Base-by-base conservation (phyloP, 2,888 invertebrate species). In the Trissonchulus latispiculum region DNA sequence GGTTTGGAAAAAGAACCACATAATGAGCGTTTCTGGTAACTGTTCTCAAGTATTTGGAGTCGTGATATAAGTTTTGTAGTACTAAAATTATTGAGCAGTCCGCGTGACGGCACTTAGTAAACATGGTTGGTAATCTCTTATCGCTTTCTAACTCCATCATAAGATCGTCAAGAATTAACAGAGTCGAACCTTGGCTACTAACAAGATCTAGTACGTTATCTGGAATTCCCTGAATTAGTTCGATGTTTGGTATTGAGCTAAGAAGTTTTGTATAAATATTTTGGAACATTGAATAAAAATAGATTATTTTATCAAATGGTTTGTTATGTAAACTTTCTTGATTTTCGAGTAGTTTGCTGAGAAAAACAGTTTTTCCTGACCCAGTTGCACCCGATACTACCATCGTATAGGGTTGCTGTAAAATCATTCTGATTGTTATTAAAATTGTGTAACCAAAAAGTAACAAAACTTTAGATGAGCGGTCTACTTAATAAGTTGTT, bases 1-100 rank as follows among this genome's bases (percentile, higher is more conserved):
- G 36, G 69, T 68, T 68, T 33, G 69, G 69, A 68, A 68, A 68
- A 33, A 68, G 33, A 18, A 68, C 69, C 69, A 68, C 36, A 36
- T 68, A 68, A 28, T 68, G 69, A 23, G 69, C 29, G 36, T 68
- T 68, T 23, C 69, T 2, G 8, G 69, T 31, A 35, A 68, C 36
- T 15, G 69, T 68, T 68, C 69, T 33, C 29, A 68, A 35, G 69
- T 68, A 68, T 68, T 33, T 68, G 36, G 36, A 33, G n/a, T 68
- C 69, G n/a, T 68, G 69, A 68, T 68, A 68, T 23, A 68, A 33
- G 36, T 68, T 68, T 33, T 68, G 69, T n/a, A 36, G 33, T 31
- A 68, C 69, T 36, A 68, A 68, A 68, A 48, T 48, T 8, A 48
- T 48, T 15, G 48, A 48, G 48, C 48, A 48, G 23, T 48, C 23